Conservation (phyloP, 2,113 vertebrate genomes). For the Pituophis catenifer region DNA sequence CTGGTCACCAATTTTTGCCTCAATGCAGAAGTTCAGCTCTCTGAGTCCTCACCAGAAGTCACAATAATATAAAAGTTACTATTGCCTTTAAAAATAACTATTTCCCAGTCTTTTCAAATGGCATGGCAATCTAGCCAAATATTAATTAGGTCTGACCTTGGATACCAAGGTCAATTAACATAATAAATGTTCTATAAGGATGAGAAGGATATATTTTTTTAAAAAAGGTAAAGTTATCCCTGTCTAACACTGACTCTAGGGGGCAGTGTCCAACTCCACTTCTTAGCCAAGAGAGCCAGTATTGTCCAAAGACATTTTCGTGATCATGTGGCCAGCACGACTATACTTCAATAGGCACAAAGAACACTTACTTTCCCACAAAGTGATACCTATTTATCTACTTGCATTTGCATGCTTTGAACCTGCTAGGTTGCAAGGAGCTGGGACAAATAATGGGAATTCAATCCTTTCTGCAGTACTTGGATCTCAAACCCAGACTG, state of each 20-base stretch:
- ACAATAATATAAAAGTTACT: not conserved
- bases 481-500: not conserved
- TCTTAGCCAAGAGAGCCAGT: not conserved
- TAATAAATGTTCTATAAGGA: not conserved
- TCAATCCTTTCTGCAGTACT: not conserved
- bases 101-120: not conserved
- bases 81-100: not conserved
- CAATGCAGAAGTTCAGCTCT: not conserved
- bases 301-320: not conserved
- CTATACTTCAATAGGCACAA: not conserved
- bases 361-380: not conserved
- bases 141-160: not conserved
- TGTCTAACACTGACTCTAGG: not conserved
- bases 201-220: not conserved
- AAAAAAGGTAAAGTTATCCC: not conserved
- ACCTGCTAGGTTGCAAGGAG: not conserved
- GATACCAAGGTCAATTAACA: not conserved
- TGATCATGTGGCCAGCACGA: not conserved
- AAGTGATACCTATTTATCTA: not conserved
- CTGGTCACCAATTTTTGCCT: not conserved
- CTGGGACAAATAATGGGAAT: not conserved
- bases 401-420: not conserved
- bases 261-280: not conserved
- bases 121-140: not conserved
- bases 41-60: not conserved